Percentiles rank a stretch among this genome's conserved stretches.
Evolutionary conservation across 2,888 invertebrate species (phyloP).

Genomic region (Platypus cylindrus): DNA sequence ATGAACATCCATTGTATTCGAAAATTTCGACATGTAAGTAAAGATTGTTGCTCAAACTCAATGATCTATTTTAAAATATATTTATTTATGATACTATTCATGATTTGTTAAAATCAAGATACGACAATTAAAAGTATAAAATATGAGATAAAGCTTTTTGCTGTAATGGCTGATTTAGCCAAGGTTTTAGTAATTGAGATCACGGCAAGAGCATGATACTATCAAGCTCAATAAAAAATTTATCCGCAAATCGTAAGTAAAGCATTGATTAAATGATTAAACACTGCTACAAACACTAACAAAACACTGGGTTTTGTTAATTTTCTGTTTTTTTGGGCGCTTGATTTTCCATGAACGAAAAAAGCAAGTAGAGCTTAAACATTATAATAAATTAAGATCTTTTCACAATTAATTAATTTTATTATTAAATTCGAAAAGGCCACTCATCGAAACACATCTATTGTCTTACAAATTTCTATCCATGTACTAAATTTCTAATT

Average conservation of each 20-base stretch:
- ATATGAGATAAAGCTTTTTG: slow-evolving; percentile 41
- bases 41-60: background rate
- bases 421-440: too few relatives aligned
- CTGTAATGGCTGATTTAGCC: slow-evolving; percentile 40
- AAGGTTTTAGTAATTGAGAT: slow-evolving; percentile 44
- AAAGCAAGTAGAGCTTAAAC: too few relatives aligned
- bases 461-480: too few relatives aligned
- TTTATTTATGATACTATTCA: slow-evolving; percentile 40
- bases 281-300: background rate
- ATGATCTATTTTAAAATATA: background rate
- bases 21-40: slow-evolving; percentile 7
- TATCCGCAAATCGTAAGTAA: slow-evolving; percentile 42
- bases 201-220: slow-evolving; percentile 40
- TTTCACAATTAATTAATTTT: too few relatives aligned
- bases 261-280: background rate
- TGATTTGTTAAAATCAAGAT: slow-evolving; percentile 40
- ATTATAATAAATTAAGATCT: too few relatives aligned
- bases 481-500: too few relatives aligned
- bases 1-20: slow-evolving; percentile 2
- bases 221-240: slow-evolving; percentile 40
- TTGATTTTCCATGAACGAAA: slow-evolving; percentile 38
- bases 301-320: too few relatives aligned
- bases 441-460: too few relatives aligned
- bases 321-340: slow-evolving; percentile 36
- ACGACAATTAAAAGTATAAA: slow-evolving; percentile 43